Conservation (phyloP, 2,888 invertebrate genomes). For the Isotomurus palustris region DNA sequence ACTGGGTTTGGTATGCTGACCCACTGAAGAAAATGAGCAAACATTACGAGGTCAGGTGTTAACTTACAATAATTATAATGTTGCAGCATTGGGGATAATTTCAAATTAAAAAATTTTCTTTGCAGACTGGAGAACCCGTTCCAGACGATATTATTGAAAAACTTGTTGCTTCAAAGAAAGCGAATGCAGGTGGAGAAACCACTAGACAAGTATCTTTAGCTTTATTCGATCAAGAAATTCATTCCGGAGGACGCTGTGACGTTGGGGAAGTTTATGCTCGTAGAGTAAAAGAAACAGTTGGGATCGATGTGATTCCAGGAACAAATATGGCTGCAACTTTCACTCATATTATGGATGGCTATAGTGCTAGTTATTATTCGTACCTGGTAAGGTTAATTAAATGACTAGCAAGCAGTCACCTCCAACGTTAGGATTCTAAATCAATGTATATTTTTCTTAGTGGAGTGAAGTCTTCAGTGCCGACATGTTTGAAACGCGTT, state of each 20-base stretch:
- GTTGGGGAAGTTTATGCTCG: constrained; percentile 27
- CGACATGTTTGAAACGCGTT: constrained; percentile 54
- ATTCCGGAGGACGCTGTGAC: constrained; percentile 47
- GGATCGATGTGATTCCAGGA: constrained; percentile 50
- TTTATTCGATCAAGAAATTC: constrained; percentile 54
- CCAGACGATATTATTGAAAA: constrained; percentile 52
- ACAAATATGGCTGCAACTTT: constrained; percentile 55
- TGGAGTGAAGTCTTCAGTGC: constrained; percentile 56
- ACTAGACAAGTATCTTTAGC: constrained; percentile 53
- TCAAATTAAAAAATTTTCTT: background rate
- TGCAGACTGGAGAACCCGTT: constrained; percentile 47
- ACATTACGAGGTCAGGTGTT: constrained; percentile 50
- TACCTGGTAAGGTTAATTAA: constrained; percentile 53
- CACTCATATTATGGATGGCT: constrained; percentile 53
- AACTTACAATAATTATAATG: background rate
- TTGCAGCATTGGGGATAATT: background rate
- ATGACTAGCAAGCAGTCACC: no score
- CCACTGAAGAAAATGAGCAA: constrained; percentile 52
- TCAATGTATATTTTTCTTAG: constrained; percentile 47
- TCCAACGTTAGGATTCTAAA: no score
- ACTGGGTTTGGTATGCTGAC: constrained; percentile 55
- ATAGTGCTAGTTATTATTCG: constrained; percentile 56
- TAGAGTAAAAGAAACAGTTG: constrained; percentile 48
- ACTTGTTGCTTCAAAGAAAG: constrained; percentile 51
- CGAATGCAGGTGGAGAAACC: constrained; percentile 53